phyloP scores from a whole-genome alignment of 2,113 vertebrate species.

The Boleophthalmus pectinirostris region DNA sequence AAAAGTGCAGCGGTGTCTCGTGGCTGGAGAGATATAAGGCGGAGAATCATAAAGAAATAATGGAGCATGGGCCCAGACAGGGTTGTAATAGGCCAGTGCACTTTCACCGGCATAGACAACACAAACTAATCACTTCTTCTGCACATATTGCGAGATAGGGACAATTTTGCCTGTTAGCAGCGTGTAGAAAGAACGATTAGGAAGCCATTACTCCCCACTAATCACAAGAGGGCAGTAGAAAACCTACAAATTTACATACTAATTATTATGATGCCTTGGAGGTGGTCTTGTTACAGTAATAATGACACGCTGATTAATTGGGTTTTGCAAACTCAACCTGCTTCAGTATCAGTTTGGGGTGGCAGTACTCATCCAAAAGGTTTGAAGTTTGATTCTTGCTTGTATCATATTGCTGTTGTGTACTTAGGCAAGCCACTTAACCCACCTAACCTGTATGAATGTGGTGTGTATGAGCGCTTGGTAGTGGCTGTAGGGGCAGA shows the following conservation, averaged over 20 bases:
- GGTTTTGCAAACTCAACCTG: background rate
- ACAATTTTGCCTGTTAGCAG: background rate
- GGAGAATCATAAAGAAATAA: background rate
- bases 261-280: background rate
- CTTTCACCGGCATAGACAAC: background rate
- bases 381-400: too few relatives aligned
- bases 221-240: background rate
- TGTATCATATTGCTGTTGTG: too few relatives aligned
- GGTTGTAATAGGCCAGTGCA: background rate
- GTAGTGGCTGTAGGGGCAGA: too few relatives aligned
- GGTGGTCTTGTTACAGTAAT: background rate
- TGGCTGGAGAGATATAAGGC: background rate
- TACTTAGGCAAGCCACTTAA: too few relatives aligned
- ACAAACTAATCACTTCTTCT: background rate
- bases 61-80: conserved; percentile 4
- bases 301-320: background rate
- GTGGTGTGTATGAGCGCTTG: too few relatives aligned
- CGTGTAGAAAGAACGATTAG: background rate
- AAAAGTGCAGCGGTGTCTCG: background rate
- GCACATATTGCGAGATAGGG: background rate
- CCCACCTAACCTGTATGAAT: too few relatives aligned
- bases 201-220: background rate
- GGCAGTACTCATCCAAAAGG: background rate
- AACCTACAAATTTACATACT: background rate
- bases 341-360: background rate